A percentile compares a stretch with the other conserved stretches of the same genome.
phyloP scores from a whole-genome alignment of 1,140 invertebrate species.

The Ips typographus region DNA sequence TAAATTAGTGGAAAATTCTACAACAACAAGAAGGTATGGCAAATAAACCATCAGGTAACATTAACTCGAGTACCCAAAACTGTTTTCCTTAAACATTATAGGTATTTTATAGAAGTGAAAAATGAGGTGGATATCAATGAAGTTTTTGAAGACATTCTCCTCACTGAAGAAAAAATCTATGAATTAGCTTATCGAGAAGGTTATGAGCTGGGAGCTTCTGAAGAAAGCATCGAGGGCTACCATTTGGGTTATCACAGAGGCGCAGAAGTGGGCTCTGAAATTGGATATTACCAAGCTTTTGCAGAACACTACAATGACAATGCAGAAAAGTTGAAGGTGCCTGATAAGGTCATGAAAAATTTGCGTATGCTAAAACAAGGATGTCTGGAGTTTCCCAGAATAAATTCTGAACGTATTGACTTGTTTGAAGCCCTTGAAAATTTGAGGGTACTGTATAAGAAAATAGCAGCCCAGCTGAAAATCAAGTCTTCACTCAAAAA shows the following conservation, averaged over 20 bases:
- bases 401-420: conserved; percentile 66
- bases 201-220: conserved; percentile 54
- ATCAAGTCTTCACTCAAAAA: conserved; percentile 57
- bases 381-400: conserved; percentile 65
- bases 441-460: conserved; percentile 67
- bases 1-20: too few relatives aligned
- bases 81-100: too few relatives aligned
- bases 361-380: conserved; percentile 60
- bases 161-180: conserved; percentile 60
- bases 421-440: conserved; percentile 61
- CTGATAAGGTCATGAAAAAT: conserved; percentile 57
- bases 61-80: too few relatives aligned
- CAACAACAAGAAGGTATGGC: too few relatives aligned
- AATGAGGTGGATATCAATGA: conserved; percentile 62
- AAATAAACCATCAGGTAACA: too few relatives aligned
- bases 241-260: conserved; percentile 67
- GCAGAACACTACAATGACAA: conserved; percentile 50
- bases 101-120: too few relatives aligned
- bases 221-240: conserved; percentile 64
- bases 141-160: conserved; percentile 62
- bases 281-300: conserved; percentile 62
- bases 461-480: conserved; percentile 67
- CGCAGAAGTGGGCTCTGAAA: conserved; percentile 63
- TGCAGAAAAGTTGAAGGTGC: conserved; percentile 35
- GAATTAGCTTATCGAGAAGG: conserved; percentile 63